A percentile compares a stretch with the other conserved stretches of the same genome.
phyloP scores from a whole-genome alignment of 1,140 invertebrate species.

The Asobara japonica region DNA sequence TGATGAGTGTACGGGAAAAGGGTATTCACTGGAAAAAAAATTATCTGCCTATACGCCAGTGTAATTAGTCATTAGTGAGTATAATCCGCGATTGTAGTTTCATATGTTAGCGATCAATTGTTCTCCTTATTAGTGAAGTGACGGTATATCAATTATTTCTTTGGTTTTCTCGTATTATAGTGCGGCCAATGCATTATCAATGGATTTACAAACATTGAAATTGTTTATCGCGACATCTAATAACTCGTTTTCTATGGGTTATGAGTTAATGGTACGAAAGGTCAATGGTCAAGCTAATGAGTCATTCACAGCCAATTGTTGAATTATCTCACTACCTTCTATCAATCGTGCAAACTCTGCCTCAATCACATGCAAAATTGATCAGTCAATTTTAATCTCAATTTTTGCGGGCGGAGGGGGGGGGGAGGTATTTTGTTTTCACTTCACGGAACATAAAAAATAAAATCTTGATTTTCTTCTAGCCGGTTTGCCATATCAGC shows the following conservation, averaged over 20 bases:
- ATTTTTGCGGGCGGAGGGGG: too few species aligned
- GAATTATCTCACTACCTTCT: too few species aligned
- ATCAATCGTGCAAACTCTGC: too few species aligned
- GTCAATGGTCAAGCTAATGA: too few species aligned
- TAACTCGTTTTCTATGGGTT: too few species aligned
- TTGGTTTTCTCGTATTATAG: not conserved
- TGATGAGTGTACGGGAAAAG: not conserved
- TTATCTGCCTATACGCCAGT: slow-evolving; percentile 27
- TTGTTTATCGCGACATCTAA: not conserved
- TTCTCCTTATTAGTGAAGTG: slow-evolving; percentile 52
- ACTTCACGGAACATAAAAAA: not conserved
- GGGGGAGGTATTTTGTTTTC: too few species aligned
- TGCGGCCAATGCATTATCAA: not conserved
- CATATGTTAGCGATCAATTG: slow-evolving; percentile 58
- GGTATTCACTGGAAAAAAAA: not conserved
- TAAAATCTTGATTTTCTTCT: not conserved
- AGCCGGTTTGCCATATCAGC: not conserved
- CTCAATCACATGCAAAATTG: too few species aligned
- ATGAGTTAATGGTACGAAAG: too few species aligned
- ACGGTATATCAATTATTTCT: slow-evolving; percentile 46
- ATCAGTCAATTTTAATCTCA: too few species aligned
- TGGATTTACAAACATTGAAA: not conserved
- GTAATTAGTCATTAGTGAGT: slow-evolving; percentile 60
- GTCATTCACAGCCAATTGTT: too few species aligned
- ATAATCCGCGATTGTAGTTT: slow-evolving; percentile 55